Conservation (phyloP, 2,113 vertebrate genomes). For the Megaleporinus macrocephalus region DNA sequence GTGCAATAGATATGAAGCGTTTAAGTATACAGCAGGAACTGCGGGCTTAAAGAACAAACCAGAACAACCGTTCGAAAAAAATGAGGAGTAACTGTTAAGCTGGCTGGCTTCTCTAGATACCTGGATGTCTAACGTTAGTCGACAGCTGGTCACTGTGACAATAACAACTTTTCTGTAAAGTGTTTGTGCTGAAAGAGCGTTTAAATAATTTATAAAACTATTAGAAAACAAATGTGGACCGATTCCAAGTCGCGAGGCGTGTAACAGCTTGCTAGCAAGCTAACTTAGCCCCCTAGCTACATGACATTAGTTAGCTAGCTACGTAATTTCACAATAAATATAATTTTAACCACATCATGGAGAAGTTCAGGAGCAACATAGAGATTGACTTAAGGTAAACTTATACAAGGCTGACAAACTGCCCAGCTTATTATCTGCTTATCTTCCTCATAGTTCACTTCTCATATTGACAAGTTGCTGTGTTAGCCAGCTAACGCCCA, state of each 20-base stretch:
- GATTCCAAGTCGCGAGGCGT: neutral
- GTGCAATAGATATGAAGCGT: no score
- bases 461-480: neutral
- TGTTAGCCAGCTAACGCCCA: slow-evolving; percentile 52
- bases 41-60: no score
- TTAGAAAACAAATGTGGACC: neutral
- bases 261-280: slow-evolving; percentile 49
- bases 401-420: neutral
- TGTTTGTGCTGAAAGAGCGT: neutral
- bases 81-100: no score
- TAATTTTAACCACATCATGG: neutral
- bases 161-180: neutral
- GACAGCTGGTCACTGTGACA: neutral
- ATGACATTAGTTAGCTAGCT: neutral
- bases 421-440: neutral
- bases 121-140: neutral
- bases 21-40: no score
- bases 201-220: neutral
- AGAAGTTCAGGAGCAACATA: no score
- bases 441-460: neutral
- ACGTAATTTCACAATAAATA: slow-evolving; percentile 14
- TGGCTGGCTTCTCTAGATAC: neutral
- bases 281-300: neutral
- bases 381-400: no score
- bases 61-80: no score